A percentile compares a stretch with the other conserved stretches of the same genome.
These are phyloP conservation scores for Telmatochromis brichardi DNA, from an alignment of 2,113 vertebrate species.

Conservation along the genomic window DNA sequence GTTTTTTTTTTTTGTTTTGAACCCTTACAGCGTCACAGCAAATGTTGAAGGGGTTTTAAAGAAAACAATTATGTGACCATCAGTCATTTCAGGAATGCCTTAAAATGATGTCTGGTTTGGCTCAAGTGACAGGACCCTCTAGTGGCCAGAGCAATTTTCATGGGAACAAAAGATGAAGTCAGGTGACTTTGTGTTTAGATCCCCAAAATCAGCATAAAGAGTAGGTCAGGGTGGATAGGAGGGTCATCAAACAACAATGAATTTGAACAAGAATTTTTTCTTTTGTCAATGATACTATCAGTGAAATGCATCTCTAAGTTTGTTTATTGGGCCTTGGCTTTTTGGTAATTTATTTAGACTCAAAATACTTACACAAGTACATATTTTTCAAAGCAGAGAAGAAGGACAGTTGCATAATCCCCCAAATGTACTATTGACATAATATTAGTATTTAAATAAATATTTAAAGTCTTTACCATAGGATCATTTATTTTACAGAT, in stretches of 20 bases:
- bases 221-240: background rate
- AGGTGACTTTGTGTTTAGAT: background rate
- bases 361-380: background rate
- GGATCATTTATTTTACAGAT: background rate
- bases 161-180: background rate
- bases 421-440: background rate
- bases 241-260: background rate
- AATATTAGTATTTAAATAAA: background rate
- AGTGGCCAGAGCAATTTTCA: background rate
- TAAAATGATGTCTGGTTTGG: background rate
- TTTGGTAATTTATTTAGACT: background rate
- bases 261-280: background rate
- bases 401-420: background rate
- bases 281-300: background rate
- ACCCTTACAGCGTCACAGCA: background rate
- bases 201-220: background rate
- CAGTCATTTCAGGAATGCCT: background rate
- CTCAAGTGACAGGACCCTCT: background rate
- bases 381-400: background rate
- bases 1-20: accelerated
- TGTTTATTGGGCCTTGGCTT: background rate
- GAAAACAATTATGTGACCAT: background rate
- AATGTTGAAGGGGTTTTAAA: background rate
- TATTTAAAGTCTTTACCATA: background rate
- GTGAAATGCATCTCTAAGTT: background rate